phyloP scores from a whole-genome alignment of 2,888 invertebrate species.

The Athalia rosae region DNA sequence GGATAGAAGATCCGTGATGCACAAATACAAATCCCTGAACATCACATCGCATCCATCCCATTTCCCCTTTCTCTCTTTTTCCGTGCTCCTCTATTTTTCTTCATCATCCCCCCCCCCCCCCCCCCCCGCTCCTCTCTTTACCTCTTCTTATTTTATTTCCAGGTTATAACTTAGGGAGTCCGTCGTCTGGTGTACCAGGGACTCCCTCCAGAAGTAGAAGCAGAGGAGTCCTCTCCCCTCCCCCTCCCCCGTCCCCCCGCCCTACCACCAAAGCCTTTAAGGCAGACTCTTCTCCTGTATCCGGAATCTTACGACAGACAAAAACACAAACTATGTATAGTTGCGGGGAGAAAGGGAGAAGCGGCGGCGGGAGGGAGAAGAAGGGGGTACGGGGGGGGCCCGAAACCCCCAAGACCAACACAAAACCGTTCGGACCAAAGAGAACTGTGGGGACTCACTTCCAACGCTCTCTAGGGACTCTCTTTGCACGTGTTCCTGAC shows the following conservation, averaged over 20 bases:
- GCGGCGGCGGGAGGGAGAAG: conserved; percentile 40
- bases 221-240: no score
- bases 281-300: conserved; percentile 43
- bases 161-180: conserved; percentile 62
- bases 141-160: background rate
- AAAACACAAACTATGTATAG: no score
- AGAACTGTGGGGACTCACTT: background rate
- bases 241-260: conserved; percentile 54
- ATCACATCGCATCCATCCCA: conserved; percentile 33
- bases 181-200: conserved; percentile 46
- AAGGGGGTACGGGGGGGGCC: conserved; percentile 4
- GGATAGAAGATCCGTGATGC: conserved; percentile 57
- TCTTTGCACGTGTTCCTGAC: conserved; percentile 72
- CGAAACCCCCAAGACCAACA: background rate
- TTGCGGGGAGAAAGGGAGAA: conserved; percentile 38
- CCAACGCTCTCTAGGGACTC: background rate
- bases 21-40: conserved; percentile 70
- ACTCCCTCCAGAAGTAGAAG: no score
- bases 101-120: conserved; percentile 29
- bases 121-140: conserved; percentile 36
- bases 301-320: no score
- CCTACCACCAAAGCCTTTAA: conserved; percentile 67
- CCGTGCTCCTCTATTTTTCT: conserved; percentile 27
- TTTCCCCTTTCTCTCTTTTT: conserved; percentile 39
- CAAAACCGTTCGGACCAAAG: background rate